Conservation (phyloP, 2,113 vertebrate species). For the Camelus bactrianus region DNA sequence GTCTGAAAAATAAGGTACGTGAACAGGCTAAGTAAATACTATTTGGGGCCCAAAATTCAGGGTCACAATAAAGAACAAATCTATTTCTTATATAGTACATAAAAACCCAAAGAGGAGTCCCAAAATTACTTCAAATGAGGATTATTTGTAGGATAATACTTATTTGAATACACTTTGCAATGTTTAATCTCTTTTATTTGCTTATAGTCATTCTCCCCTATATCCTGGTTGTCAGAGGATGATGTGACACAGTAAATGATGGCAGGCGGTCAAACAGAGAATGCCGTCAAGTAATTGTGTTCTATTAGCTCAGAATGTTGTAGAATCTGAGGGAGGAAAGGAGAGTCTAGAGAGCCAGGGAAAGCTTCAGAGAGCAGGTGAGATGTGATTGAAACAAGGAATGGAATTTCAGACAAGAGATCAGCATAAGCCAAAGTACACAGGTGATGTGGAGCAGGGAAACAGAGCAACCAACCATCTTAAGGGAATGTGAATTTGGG, state of each 20-base stretch:
- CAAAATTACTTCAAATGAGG: not conserved
- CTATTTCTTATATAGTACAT: not conserved
- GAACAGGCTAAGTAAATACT: not conserved
- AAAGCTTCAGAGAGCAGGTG: not conserved
- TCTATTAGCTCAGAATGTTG: not conserved
- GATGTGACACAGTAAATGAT: not conserved
- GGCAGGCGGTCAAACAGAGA: not conserved
- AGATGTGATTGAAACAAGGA: not conserved
- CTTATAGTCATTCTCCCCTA: not conserved
- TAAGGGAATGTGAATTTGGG: not conserved
- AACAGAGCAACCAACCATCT: not conserved
- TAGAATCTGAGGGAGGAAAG: not conserved
- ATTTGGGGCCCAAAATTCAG: not conserved
- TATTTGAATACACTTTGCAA: not conserved
- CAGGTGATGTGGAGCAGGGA: not conserved
- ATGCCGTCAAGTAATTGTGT: not conserved
- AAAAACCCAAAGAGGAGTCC: not conserved
- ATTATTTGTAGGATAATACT: not conserved
- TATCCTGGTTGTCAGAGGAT: not conserved
- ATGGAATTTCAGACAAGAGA: not conserved
- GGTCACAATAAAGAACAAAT: not conserved
- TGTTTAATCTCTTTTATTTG: not conserved
- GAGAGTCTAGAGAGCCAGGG: not conserved
- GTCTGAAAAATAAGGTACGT: constrained; percentile 7
- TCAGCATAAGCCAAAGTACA: not conserved